These are phyloP conservation scores for Leucophora obtusa DNA, from an alignment of 2,888 invertebrate genomes.

Conservation along the genomic window DNA sequence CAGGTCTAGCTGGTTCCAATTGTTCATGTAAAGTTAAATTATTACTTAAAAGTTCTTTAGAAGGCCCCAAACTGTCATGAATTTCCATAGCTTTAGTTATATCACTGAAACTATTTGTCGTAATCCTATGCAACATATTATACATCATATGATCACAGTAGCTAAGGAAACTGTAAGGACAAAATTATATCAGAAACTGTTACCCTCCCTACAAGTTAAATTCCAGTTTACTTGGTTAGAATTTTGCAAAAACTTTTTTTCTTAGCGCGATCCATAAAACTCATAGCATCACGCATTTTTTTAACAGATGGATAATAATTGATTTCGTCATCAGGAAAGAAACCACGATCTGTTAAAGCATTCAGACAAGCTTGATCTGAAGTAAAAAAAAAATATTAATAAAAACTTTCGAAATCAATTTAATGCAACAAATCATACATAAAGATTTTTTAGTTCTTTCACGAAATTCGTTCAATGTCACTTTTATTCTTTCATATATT, in stretches of 20 bases:
- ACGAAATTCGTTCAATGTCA: conserved; percentile 79
- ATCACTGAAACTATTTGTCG: conserved; percentile 82
- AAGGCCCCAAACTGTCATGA: conserved; percentile 81
- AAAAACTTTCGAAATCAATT: not conserved
- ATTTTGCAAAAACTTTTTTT: conserved; percentile 89
- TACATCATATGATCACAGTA: conserved; percentile 86
- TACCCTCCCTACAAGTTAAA: not conserved
- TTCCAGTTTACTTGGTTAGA: conserved; percentile 83
- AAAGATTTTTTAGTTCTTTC: conserved; percentile 81
- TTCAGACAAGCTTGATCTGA: conserved; percentile 84
- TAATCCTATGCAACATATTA: conserved; percentile 83
- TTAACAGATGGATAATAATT: conserved; percentile 80
- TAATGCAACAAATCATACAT: conserved; percentile 76
- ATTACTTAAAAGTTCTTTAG: conserved; percentile 77
- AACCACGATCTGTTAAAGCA: conserved; percentile 87
- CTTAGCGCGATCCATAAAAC: conserved; percentile 91
- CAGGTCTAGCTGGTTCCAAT: conserved; percentile 79
- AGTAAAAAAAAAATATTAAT: too few relatives aligned
- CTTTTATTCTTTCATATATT: conserved; percentile 73
- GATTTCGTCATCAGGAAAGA: conserved; percentile 85
- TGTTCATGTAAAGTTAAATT: conserved; percentile 79
- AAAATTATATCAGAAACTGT: not conserved
- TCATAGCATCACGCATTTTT: conserved; percentile 85
- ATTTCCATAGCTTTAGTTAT: conserved; percentile 80
- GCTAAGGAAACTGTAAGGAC: conserved; percentile 83